Base-by-base conservation (phyloP, 1,140 invertebrate genomes). In the Polyergus mexicanus region DNA sequence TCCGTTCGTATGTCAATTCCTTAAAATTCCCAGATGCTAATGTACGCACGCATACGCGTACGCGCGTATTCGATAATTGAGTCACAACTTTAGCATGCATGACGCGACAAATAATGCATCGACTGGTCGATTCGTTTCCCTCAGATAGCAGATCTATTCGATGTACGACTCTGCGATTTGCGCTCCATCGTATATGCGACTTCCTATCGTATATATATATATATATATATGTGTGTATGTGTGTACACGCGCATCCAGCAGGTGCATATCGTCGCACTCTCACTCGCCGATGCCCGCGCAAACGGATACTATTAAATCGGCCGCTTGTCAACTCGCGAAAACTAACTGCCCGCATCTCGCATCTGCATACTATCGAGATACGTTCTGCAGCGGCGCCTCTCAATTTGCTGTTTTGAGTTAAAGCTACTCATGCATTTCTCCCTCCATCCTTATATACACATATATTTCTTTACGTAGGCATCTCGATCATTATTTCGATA, bases 291-390 rank as follows among this genome's bases (percentile, higher is more conserved):
- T 80, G 44, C 77, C 32, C 86, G 58, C 88, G 76, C 51, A 85
- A 56, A 47, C 81, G 85, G 56, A 22, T 72, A 41, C 89, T 90
- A 89, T 91, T 92, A 92, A 91, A 91, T 91, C 87, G 85, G 90
- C 81, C 77, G 88, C 91, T 92, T 92, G 91, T 92, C 91, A 92
- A 91, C 86, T 84, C 72, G 89, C 86, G 90, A 91, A 90, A 92
- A 92, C 89, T 90, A 92, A 92, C 91, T 88, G 89, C 89, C 85
- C 84, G 91, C 88, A 89, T 83, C 88, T 90, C 85, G 91, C 88
- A 92, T 92, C 91, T 92, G 91, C 91, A 92, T 92, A 91, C 91
- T 92, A 91, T 92, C 91, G 91, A 92, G 88, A 91, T 91, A 88
- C 85, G 58, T 44, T 54, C 63, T 84, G 74, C 80, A 71, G 86